Evolutionary conservation across 2,888 invertebrate species (phyloP).

Genomic region (Blastobasis lacticolella): DNA sequence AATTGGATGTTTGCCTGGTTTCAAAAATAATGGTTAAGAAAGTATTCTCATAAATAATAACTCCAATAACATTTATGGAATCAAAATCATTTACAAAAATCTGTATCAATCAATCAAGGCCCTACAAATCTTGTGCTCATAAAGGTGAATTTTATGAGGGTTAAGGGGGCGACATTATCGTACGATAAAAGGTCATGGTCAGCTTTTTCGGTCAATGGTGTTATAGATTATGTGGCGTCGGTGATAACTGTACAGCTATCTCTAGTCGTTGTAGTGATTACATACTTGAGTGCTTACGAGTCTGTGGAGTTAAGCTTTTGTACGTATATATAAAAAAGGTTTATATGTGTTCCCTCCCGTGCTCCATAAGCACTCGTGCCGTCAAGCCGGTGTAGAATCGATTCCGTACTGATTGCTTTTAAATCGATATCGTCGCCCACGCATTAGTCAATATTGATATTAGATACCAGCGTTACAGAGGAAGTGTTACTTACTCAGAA

Average conservation of each 20-base stretch:
- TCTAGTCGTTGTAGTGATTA: no score
- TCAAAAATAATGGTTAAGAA: background rate
- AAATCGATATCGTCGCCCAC: conserved; percentile 59
- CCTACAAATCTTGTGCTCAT: no score
- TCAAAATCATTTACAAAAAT: no score
- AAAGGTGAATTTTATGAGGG: background rate
- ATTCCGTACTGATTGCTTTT: conserved; percentile 50
- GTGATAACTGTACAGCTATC: no score
- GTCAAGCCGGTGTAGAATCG: conserved; percentile 27
- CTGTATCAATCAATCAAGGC: no score
- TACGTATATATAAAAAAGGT: no score
- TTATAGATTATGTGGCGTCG: conserved; percentile 11
- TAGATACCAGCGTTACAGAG: conserved; percentile 47
- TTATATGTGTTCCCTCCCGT: conserved; percentile 18
- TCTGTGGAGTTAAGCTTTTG: no score
- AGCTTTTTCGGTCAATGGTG: background rate
- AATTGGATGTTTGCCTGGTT: conserved; percentile 4
- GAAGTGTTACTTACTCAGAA: conserved; percentile 57
- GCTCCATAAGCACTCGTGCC: conserved; percentile 35
- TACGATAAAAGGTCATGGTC: conserved; percentile 25
- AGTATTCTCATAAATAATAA: background rate
- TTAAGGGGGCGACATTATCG: conserved; percentile 9
- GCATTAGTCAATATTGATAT: conserved; percentile 59
- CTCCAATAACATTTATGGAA: no score
- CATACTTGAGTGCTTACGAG: no score